phyloP scores from a whole-genome alignment of 1,140 invertebrate genomes.

The Calycopis cecrops region DNA sequence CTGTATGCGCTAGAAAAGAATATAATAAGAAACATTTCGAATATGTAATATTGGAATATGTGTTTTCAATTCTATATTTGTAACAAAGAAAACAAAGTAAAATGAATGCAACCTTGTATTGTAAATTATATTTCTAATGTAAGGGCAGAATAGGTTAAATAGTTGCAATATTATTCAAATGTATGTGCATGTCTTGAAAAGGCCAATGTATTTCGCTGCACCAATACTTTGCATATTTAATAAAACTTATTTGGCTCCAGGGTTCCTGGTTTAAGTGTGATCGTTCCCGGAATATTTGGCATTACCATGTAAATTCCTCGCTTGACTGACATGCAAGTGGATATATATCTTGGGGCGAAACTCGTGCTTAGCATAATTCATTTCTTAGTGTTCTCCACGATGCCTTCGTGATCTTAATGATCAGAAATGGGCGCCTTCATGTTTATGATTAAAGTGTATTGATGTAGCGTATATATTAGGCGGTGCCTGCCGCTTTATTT shows the following conservation, averaged over 20 bases:
- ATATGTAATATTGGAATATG: no score
- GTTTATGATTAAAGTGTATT: no score
- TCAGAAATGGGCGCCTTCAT: no score
- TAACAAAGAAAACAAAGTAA: no score
- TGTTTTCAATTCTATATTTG: no score
- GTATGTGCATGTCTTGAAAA: conserved; percentile 6
- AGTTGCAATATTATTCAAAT: conserved; percentile 10
- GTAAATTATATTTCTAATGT: neutral
- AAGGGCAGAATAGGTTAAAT: conserved; percentile 2
- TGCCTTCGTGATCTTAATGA: no score
- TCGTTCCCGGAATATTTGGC: conserved; percentile 41
- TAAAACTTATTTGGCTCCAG: neutral
- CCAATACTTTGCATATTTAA: conserved; percentile 12
- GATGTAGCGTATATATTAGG: no score
- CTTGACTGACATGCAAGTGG: conserved; percentile 38
- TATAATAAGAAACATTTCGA: no score
- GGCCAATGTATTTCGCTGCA: neutral
- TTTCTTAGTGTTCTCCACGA: no score
- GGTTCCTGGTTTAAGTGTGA: conserved; percentile 22
- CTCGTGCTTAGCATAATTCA: conserved; percentile 38
- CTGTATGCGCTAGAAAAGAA: no score
- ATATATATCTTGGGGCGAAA: conserved; percentile 47
- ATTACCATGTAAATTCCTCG: conserved; percentile 60
- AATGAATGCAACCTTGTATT: no score
- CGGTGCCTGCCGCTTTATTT: no score